Conservation (phyloP, 2,797 vertebrate genomes). For the Aulostomus chinensis region DNA sequence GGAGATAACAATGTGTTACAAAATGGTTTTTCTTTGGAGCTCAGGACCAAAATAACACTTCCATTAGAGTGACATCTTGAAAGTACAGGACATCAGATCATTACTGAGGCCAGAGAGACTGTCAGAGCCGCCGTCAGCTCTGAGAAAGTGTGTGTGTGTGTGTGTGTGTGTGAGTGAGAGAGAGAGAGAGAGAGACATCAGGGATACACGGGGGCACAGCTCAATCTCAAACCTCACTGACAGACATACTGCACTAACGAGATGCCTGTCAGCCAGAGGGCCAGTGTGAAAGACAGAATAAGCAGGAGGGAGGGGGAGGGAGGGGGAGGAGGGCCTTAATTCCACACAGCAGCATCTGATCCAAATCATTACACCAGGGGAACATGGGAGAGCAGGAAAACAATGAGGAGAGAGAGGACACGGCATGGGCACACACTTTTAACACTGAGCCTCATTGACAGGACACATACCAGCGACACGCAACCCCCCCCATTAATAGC, state of each 20-base stretch:
- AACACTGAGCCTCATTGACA: slow-evolving; percentile 66
- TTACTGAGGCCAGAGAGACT: slow-evolving; percentile 60
- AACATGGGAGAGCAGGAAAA: slow-evolving; percentile 59
- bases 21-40: slow-evolving; percentile 39
- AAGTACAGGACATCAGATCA: slow-evolving; percentile 63
- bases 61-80: slow-evolving; percentile 53
- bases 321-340: slow-evolving; percentile 40
- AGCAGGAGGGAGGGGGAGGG: background rate
- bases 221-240: slow-evolving; percentile 76
- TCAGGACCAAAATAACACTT: slow-evolving; percentile 61
- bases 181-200: slow-evolving; percentile 46
- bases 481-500: slow-evolving; percentile 46
- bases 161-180: slow-evolving; percentile 12
- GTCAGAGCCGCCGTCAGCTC: slow-evolving; percentile 36
- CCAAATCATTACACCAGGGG: slow-evolving; percentile 70
- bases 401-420: slow-evolving; percentile 46
- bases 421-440: slow-evolving; percentile 37
- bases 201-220: slow-evolving; percentile 75
- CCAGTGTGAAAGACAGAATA: slow-evolving; percentile 58
- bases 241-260: slow-evolving; percentile 79
- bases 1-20: slow-evolving; percentile 41
- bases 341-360: slow-evolving; percentile 72
- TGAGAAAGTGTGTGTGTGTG: slow-evolving; percentile 7
- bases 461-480: slow-evolving; percentile 58
- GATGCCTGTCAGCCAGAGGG: slow-evolving; percentile 79